Percentiles rank a stretch among this genome's conserved stretches.
Evolutionary conservation across 2,888 invertebrate genomes (phyloP).

Genomic region (Tridacna crocea): DNA sequence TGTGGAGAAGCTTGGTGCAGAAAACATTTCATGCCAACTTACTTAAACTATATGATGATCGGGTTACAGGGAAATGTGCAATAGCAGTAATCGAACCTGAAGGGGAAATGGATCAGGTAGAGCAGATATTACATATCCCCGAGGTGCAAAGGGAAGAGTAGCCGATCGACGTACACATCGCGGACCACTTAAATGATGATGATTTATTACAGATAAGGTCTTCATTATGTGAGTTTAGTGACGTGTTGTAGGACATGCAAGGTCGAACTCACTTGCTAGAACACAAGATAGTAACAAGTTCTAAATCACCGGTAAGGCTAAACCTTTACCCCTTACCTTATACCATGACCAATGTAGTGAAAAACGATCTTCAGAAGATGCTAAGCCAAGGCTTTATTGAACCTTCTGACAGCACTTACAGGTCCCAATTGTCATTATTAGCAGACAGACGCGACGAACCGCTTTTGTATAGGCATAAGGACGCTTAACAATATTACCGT

Average conservation of each 20-base stretch:
- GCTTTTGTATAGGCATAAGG: too few species aligned
- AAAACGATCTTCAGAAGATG: not conserved
- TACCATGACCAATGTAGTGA: not conserved
- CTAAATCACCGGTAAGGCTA: not conserved
- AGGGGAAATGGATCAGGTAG: not conserved
- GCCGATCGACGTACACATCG: not conserved
- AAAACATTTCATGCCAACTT: not conserved
- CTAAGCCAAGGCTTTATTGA: too few species aligned
- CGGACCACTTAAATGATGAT: not conserved
- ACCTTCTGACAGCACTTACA: not conserved
- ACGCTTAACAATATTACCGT: too few species aligned
- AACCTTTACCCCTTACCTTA: not conserved
- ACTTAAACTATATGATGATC: not conserved
- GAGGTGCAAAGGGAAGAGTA: not conserved
- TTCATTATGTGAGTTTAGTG: not conserved
- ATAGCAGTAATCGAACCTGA: not conserved
- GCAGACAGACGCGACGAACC: too few species aligned
- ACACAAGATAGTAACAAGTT: not conserved
- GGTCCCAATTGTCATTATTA: too few species aligned
- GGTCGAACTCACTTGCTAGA: not conserved
- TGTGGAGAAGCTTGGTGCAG: not conserved
- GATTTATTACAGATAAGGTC: not conserved
- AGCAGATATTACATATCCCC: not conserved
- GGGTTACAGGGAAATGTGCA: not conserved
- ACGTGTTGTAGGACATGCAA: not conserved